Evolutionary conservation across 2,888 invertebrate species (phyloP), one percentile per base, ranked within the genome.

Genomic region (Philhelius pedissequus): DNA sequence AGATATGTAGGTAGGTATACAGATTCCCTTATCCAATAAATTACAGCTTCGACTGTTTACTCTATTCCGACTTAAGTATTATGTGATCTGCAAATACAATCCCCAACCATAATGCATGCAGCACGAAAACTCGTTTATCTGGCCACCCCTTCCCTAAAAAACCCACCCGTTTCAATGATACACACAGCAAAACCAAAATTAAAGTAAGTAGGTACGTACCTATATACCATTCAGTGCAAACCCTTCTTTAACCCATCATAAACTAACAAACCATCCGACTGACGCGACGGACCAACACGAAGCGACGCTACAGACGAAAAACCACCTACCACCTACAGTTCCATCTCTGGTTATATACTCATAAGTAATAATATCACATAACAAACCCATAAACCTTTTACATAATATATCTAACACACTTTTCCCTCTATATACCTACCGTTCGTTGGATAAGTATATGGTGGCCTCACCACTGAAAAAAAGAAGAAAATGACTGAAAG

Each of bases 381-480:
- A 84, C 70, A 84, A 84, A 84, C 84, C 84, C 76, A 84, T 84
- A 84, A 84, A 84, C 75, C 80, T 70, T 80, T 30, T 70, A 84
- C 71, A 84, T 84, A 76, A 84, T 84, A 62, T 84, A 80, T 84
- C 84, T 84, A 84, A 84, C 84, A 84, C 80, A 84, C 80, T 84
- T 84, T 84, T 84, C 75, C 69, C 75, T 54, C 45, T 68, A 75
- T 66, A 54, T 62, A 62, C 62, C 62, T 62, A 62, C 62, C 62
- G 64, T 64, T 48, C 32, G 32, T 35, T 45, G 18, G 27, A 5
- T 22, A 45, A 11, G 20, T 45, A 22, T 78, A 77, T 77, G 35
- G 27, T 27, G 27, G 56, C 68, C 70, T 58, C 83, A 84, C 68
- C 68, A 83, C 64, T 48, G 48, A 70, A 71, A 62, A 50, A 56